These are phyloP conservation scores for Stegana nigrithorax DNA, from an alignment of 2,888 invertebrate species.

Conservation along the genomic window DNA sequence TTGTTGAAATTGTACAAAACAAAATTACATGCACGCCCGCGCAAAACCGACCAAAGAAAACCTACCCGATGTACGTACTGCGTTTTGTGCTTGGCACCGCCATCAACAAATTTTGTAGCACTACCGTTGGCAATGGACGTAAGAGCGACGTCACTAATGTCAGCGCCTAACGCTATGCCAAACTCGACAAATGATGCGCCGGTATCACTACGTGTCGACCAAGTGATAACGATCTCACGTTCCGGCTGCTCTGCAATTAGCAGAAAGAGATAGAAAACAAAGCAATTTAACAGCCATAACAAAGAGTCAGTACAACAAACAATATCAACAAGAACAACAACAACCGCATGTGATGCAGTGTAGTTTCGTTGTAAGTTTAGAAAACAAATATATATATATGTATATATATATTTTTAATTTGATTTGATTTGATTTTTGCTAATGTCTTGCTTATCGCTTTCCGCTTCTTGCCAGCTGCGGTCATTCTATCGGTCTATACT, in stretches of 20 bases:
- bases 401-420: background rate
- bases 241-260: conserved; percentile 72
- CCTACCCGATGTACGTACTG: conserved; percentile 85
- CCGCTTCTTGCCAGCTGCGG: background rate
- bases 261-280: conserved; percentile 29
- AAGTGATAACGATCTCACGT: conserved; percentile 80
- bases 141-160: conserved; percentile 13
- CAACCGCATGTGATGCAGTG: background rate
- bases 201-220: conserved; percentile 82
- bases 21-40: background rate
- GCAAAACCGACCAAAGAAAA: conserved; percentile 11
- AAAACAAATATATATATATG: background rate
- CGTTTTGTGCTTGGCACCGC: conserved; percentile 73
- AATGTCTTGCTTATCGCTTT: background rate
- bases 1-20: conserved; percentile 15
- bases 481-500: no score
- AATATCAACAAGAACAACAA: background rate
- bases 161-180: conserved; percentile 72
- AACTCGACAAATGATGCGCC: conserved; percentile 79
- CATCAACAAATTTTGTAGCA: conserved; percentile 78
- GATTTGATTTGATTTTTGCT: background rate
- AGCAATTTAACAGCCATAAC: conserved; percentile 19
- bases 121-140: conserved; percentile 71
- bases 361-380: conserved; percentile 10
- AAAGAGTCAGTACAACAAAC: background rate